Percentiles rank a stretch among this genome's conserved stretches.
Evolutionary conservation across 2,888 invertebrate genomes (phyloP).

Genomic region (Ptychoptera albimana): DNA sequence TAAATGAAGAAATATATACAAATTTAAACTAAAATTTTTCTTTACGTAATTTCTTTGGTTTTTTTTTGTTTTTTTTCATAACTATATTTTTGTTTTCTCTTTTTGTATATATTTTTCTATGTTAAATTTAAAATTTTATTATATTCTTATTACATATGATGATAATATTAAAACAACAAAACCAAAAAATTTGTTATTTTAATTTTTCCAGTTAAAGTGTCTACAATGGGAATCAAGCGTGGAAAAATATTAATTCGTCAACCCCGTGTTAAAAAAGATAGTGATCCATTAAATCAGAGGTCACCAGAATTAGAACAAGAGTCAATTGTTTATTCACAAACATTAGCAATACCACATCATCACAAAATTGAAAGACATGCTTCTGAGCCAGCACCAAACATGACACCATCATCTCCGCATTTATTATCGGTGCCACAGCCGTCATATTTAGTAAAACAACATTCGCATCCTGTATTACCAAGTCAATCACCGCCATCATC

Average conservation of each 20-base stretch:
- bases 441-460: slow-evolving; percentile 44
- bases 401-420: slow-evolving; percentile 33
- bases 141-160: background rate
- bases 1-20: too few species aligned
- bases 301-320: slow-evolving; percentile 16
- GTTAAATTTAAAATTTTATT: background rate
- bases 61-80: too few species aligned
- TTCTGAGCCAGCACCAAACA: slow-evolving; percentile 39
- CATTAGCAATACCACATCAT: slow-evolving; percentile 12
- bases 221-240: slow-evolving; percentile 38
- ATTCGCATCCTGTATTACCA: slow-evolving; percentile 46
- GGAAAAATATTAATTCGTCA: slow-evolving; percentile 49
- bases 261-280: slow-evolving; percentile 47
- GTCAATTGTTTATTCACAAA: slow-evolving; percentile 21
- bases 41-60: too few species aligned
- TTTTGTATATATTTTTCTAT: background rate
- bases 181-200: background rate
- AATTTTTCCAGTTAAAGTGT: slow-evolving; percentile 1
- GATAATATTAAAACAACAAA: background rate
- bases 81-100: too few species aligned
- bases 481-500: slow-evolving; percentile 30
- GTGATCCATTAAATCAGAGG: slow-evolving; percentile 31
- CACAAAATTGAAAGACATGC: slow-evolving; percentile 38
- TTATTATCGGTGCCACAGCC: slow-evolving; percentile 39
- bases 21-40: too few species aligned